Conservation (phyloP, 2,797 vertebrate genomes). For the Leptatherina wallacei region DNA sequence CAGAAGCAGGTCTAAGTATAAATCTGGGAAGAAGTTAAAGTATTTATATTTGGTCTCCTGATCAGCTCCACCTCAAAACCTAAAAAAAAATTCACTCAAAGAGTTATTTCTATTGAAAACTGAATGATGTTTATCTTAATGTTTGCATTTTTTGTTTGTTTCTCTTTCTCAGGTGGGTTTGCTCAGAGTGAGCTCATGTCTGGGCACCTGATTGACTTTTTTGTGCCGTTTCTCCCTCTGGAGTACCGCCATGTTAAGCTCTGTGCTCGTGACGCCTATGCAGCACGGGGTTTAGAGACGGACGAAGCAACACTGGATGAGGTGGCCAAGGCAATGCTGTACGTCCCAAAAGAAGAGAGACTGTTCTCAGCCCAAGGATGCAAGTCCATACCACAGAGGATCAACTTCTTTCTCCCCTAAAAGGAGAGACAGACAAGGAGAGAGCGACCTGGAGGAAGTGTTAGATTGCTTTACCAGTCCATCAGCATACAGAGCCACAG, state of each 20-base stretch:
- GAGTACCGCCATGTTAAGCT: constrained; percentile 91
- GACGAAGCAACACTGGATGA: constrained; percentile 86
- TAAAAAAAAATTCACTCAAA: too few relatives aligned
- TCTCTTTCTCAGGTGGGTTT: constrained; percentile 77
- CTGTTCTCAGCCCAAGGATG: constrained; percentile 96
- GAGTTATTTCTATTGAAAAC: neutral
- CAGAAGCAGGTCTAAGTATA: neutral
- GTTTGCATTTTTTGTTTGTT: neutral
- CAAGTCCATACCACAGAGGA: constrained; percentile 94
- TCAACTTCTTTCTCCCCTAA: constrained; percentile 92
- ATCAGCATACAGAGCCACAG: constrained; percentile 55
- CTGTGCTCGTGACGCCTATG: constrained; percentile 89
- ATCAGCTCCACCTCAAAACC: too few relatives aligned
- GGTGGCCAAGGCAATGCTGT: constrained; percentile 90
- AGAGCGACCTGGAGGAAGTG: constrained; percentile 45
- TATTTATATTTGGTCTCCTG: neutral
- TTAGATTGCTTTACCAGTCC: constrained; percentile 50
- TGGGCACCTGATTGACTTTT: constrained; percentile 89
- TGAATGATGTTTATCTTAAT: neutral
- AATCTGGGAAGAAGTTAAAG: neutral
- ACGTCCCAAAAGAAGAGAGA: constrained; percentile 91
- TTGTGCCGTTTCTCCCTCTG: constrained; percentile 94
- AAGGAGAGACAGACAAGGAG: constrained; percentile 11
- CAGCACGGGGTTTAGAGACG: constrained; percentile 84
- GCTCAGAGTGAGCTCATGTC: constrained; percentile 87